phyloP scores from a whole-genome alignment of 30 jellyfish, hydroid and myxozoan species.

The Hydractinia symbiolongicarpus region DNA sequence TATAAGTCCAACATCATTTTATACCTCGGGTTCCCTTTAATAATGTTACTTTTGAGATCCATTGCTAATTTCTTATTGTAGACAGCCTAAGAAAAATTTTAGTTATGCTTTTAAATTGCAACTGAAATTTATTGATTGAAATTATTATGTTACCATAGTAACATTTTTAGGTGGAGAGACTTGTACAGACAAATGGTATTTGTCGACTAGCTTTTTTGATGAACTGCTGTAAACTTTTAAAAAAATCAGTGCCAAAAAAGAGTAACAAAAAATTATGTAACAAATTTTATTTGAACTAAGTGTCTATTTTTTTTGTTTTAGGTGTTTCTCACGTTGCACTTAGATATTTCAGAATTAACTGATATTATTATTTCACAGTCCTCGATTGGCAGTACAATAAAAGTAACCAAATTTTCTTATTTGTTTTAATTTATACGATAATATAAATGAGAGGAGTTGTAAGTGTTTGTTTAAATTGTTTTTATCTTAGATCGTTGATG shows the following conservation, averaged over 20 bases:
- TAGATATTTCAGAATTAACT: slow-evolving; percentile 53
- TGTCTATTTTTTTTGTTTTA: slow-evolving; percentile 2
- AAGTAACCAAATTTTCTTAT: slow-evolving; percentile 31
- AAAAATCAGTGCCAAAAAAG: neutral
- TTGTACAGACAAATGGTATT: neutral
- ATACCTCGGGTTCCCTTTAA: too few species aligned
- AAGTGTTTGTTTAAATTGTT: neutral
- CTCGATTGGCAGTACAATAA: slow-evolving; percentile 69
- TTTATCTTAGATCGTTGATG: slow-evolving; percentile 51
- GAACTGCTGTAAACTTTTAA: neutral
- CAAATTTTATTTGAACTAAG: neutral
- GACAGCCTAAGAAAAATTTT: too few species aligned
- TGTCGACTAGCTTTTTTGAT: neutral
- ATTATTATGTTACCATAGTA: too few species aligned
- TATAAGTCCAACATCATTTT: too few species aligned
- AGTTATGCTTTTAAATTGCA: too few species aligned
- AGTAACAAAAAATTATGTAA: neutral
- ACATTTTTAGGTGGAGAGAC: too few species aligned
- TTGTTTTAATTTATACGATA: neutral
- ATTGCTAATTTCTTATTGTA: too few species aligned
- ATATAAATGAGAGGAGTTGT: neutral
- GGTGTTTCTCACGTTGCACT: slow-evolving; percentile 52
- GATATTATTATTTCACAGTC: slow-evolving; percentile 43
- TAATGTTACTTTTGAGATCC: too few species aligned
- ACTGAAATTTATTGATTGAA: too few species aligned